Evolutionary conservation across 2,113 vertebrate genomes (phyloP), one percentile per base, ranked within the genome.

Genomic region (Chaenocephalus aceratus): DNA sequence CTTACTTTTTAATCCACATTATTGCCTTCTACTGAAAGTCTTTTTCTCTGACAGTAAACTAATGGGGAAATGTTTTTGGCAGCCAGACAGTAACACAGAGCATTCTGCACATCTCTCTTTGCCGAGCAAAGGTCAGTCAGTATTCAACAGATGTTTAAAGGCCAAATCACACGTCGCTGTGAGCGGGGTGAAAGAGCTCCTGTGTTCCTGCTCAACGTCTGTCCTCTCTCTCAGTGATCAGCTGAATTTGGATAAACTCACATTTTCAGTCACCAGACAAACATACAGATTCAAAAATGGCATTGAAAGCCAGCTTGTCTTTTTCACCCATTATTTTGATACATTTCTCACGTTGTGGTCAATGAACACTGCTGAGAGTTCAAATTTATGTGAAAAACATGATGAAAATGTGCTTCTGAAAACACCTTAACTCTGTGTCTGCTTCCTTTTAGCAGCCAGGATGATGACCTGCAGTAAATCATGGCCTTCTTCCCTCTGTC

Each of bases 61-160:
- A 13, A 41, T 36, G 23, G n/a, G 45, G 65, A 75, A 8, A 5
- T 2, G 12, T 23, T 66, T 83, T 36, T 67, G 66, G 72, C 65
- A 72, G 49, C 2, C 49, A 16, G 71, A 75, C 64, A 51, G 72
- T 9, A 61, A 34, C 67, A 80, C 70, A 44, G 36, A 58, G 15
- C 63, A 52, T 61, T 70, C 41, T 60, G 64, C 72, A 73, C 53
- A 36, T 10, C 34, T 75, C 30, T 51, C 11, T 51, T 13, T 49
- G 72, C 59, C 13, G 63, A 18, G 75, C 76, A 90, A 88, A 87
- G 89, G 86, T 89, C 86, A 68, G 59, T 58, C 46, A 44, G 72
- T 80, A 56, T 72, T 72, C 70, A 79, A 41, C 77, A 86, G 79
- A 91, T 78, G 84, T 84, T 72, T 81, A 84, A 83, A 79, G 81